Conservation (phyloP, 2,888 invertebrate genomes). For the Corbicula japonica region DNA sequence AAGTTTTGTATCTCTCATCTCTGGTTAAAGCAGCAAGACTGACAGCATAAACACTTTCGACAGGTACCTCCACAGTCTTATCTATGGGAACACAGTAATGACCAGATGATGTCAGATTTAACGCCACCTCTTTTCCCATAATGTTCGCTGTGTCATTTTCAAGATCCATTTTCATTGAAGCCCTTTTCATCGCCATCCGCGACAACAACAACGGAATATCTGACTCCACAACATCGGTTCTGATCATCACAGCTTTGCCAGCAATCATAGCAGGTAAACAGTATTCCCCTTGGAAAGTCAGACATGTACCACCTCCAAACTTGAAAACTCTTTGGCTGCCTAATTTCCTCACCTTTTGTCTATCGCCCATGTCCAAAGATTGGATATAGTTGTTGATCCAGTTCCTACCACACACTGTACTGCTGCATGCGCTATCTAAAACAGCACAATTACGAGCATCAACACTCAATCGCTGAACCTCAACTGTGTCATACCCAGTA, state of each 20-base stretch:
- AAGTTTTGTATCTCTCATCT: too few species aligned
- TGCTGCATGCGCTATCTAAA: constrained; percentile 56
- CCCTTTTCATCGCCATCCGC: constrained; percentile 4
- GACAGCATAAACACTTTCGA: too few species aligned
- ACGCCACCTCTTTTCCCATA: constrained; percentile 16
- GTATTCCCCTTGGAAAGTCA: constrained; percentile 35
- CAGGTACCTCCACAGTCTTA: too few species aligned
- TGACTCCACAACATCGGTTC: constrained; percentile 56
- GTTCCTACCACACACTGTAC: constrained; percentile 47
- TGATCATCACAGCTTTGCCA: constrained; percentile 46
- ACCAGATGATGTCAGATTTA: constrained; percentile 51
- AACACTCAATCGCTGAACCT: constrained; percentile 33
- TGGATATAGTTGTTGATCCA: constrained; percentile 38
- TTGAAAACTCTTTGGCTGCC: constrained; percentile 47
- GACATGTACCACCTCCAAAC: constrained; percentile 53
- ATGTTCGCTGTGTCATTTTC: constrained; percentile 51
- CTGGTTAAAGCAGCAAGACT: too few species aligned
- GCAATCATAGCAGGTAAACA: constrained; percentile 40
- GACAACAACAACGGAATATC: constrained; percentile 51
- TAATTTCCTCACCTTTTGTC: background rate
- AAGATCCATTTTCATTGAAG: constrained; percentile 38
- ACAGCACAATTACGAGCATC: constrained; percentile 54
- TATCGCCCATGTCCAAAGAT: constrained; percentile 11
- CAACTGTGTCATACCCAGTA: constrained; percentile 20
- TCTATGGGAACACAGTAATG: too few species aligned